These are phyloP conservation scores for Myotis yumanensis DNA, from an alignment of 2,113 vertebrate genomes.

Conservation along the genomic window DNA sequence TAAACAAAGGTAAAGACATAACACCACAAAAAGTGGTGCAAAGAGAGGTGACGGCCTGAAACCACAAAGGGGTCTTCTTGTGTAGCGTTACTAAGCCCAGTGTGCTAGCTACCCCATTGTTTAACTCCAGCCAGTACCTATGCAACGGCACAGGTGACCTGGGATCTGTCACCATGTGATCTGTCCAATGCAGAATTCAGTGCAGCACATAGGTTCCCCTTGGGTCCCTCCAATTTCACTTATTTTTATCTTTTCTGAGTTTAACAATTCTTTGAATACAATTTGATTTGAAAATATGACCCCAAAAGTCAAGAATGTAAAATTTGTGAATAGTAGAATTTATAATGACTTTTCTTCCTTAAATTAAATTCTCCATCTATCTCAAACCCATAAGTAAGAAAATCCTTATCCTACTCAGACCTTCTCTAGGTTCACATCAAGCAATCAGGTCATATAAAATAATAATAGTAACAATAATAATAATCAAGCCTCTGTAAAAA, in stretches of 20 bases:
- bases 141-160: fast-evolving
- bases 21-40: neutral
- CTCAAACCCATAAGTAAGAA: neutral
- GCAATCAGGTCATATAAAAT: neutral
- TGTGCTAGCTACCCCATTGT: neutral
- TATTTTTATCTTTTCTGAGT: slow-evolving; percentile 19
- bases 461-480: neutral
- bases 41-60: neutral
- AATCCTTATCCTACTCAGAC: neutral
- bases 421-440: neutral
- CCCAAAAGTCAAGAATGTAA: neutral
- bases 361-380: neutral
- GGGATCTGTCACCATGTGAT: neutral
- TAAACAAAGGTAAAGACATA: neutral
- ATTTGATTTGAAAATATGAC: neutral
- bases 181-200: neutral
- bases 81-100: no score
- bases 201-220: neutral
- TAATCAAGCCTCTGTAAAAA: neutral
- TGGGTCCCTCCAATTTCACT: neutral
- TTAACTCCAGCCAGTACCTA: neutral
- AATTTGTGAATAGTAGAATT: neutral
- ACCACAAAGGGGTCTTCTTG: neutral
- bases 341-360: neutral
- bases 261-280: neutral